Evolutionary conservation across 2,888 invertebrate genomes (phyloP).

Genomic region (Cryptocephalus primarius): DNA sequence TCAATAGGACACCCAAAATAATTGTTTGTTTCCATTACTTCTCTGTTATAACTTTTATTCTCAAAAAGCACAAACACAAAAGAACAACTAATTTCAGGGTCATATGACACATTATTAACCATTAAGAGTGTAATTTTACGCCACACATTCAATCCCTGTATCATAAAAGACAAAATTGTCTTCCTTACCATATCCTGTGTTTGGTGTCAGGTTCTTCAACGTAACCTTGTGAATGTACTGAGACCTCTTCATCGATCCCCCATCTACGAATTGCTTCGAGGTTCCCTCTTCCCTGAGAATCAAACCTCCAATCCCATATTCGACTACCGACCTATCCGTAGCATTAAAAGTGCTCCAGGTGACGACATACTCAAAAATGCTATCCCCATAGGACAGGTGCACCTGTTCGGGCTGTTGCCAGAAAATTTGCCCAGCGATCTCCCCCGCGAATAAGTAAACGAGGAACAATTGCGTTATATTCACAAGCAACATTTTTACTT

Average conservation of each 20-base stretch:
- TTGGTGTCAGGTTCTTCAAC: slow-evolving; percentile 48
- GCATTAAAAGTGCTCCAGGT: slow-evolving; percentile 74
- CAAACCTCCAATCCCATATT: slow-evolving; percentile 59
- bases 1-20: neutral
- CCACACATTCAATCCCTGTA: too few species aligned
- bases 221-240: slow-evolving; percentile 73
- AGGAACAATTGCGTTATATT: neutral
- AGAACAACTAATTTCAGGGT: neutral
- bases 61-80: neutral
- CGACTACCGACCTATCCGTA: slow-evolving; percentile 55
- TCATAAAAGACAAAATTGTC: too few species aligned
- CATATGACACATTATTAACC: too few species aligned
- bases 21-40: neutral
- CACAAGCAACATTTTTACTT: too few species aligned
- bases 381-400: slow-evolving; percentile 55
- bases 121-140: too few species aligned
- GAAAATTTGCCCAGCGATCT: slow-evolving; percentile 7
- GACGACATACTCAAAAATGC: slow-evolving; percentile 57
- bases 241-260: slow-evolving; percentile 48
- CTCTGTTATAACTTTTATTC: too few species aligned
- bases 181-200: slow-evolving; percentile 50
- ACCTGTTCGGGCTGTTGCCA: slow-evolving; percentile 57
- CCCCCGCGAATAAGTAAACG: neutral
- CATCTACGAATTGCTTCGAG: slow-evolving; percentile 59
- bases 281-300: slow-evolving; percentile 45